phyloP scores from a whole-genome alignment of 2,888 invertebrate genomes.

The Philereme vetulata region DNA sequence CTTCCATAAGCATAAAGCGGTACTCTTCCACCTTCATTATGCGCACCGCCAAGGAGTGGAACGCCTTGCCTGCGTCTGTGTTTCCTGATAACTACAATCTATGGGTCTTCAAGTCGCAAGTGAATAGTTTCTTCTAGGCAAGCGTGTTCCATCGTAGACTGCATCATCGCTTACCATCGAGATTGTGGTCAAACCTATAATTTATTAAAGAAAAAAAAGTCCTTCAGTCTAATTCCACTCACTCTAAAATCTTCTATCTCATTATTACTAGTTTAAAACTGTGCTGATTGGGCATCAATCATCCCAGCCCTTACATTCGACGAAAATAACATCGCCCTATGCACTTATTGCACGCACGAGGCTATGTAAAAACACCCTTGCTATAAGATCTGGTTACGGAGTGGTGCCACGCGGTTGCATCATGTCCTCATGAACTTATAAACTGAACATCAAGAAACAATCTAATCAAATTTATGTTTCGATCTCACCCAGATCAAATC shows the following conservation, averaged over 20 bases:
- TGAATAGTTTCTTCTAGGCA: no score
- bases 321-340: constrained; percentile 27
- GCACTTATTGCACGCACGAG: constrained; percentile 36
- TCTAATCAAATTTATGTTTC: no score
- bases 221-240: not conserved
- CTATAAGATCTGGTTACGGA: constrained; percentile 34
- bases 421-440: not conserved
- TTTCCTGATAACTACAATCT: no score
- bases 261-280: constrained; percentile 20
- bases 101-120: no score
- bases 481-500: no score
- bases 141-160: no score
- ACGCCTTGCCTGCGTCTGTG: no score
- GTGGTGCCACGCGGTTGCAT: constrained; percentile 35
- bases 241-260: constrained; percentile 23
- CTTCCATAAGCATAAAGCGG: no score
- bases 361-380: constrained; percentile 37
- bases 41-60: no score
- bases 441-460: not conserved
- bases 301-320: constrained; percentile 21
- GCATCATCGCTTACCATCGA: no score
- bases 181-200: not conserved
- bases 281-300: constrained; percentile 30
- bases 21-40: no score
- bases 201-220: not conserved